Base-by-base conservation (phyloP, 2,797 vertebrate genomes). In the Mastacembelus armatus region DNA sequence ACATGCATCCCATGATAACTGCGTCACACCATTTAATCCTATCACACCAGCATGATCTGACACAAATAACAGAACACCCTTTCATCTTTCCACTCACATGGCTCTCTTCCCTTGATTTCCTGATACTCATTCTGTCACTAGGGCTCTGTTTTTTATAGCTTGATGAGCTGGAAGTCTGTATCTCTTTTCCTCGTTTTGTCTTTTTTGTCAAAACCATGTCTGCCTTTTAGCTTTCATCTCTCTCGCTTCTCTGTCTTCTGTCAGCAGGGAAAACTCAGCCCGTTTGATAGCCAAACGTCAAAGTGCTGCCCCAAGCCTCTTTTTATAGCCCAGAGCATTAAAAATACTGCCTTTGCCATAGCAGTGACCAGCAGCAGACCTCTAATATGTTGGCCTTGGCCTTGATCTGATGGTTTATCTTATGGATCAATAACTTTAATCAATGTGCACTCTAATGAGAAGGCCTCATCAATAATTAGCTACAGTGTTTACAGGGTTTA, bases 391-490 rank as follows among this genome's bases (percentile, higher is more conserved):
- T 74, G 77, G 74, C 71, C 73, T 72, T 81, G 77, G 81, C 71
- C 78, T 55, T 83, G 48, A 88, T 84, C 64, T 71, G 55, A 71
- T 81, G 78, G 77, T 85, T 73, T 84, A 88, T 85, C 71, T 86
- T 78, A 79, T 69, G 44, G 82, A 89, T 91, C 88, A 74, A 91
- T 89, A 74, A 63, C 71, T 68, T 68, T 75, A 82, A 84, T 92
- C 88, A 74, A 90, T 92, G 78, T 47, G 19, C 47, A 49, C 80
- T 78, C 76, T 88, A 88, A 92, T 90, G 85, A 87, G 77, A 80
- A 79, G 58, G 42, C 47, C 66, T 44, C 62, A 72, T 89, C 64
- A 75, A 63, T 73, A 70, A 82, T 82, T 68, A 62, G 70, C 66
- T 10, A 1, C 43, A 64, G n/a, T n/a, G n/a, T n/a, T n/a, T n/a